Base-by-base conservation (phyloP, 2,113 vertebrate genomes). In the Sylvilagus bachmani region DNA sequence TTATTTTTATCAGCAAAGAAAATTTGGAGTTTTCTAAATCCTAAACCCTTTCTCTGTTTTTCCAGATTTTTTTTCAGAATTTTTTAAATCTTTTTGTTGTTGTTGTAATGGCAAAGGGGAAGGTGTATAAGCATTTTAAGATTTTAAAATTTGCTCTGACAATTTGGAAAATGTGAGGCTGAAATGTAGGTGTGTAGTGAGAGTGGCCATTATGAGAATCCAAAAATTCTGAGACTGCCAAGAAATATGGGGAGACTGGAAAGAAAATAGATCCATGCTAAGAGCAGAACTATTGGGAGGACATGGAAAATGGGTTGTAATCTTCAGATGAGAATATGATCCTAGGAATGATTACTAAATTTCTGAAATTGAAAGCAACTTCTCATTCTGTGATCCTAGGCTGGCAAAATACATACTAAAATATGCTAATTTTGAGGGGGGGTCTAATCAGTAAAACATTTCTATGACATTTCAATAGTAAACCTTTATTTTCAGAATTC, bases 401-500 rank as follows among this genome's bases (percentile, higher is more conserved):
- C 64, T 4, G 0, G 17, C 5, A 49, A 73, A 44, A 22, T 31
- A 10, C 67, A 27, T 8, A 33, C 11, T 73, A 53, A 93, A 82
- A 13, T 24, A 2, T 0, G 0, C 21, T 73, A 8, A 22, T 49
- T 86, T 73, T 25, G 49, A 44, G 89, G 86, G 90, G 22, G 90
- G 22, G 36, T 58, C 19, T 55, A 16, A 27, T 71, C 73, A 77
- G 9, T 38, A 71, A 96, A 64, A 89, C 24, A 19, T 29, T 90
- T 55, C 36, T 92, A 21, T 29, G 36, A 7, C 9, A 58, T 21
- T 90, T 80, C 71, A 67, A 6, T 51, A 74, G 88, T 83, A 44
- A 86, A 64, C n/a, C 51, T 83, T 84, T 61, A 69, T 84, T 84
- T 88, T 90, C 62, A 73, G 64, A 8, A 77, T 19, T 67, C 67